Evolutionary conservation across 2,797 vertebrate genomes (phyloP).

Genomic region (Anisognathus igniventris): DNA sequence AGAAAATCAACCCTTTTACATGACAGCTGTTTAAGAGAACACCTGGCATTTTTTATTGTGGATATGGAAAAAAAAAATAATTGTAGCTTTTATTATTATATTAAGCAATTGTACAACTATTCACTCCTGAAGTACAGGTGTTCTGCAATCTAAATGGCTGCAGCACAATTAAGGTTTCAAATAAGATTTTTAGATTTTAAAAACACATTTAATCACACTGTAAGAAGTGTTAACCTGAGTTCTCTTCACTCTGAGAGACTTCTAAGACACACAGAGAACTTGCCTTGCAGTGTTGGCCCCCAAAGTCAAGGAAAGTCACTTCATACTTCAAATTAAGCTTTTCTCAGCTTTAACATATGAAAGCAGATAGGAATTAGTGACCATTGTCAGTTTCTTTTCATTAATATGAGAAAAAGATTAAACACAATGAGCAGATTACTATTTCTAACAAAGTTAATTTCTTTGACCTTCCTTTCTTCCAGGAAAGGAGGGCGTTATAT

Average conservation of each 20-base stretch:
- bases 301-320: slow-evolving; percentile 10
- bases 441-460: slow-evolving; percentile 55
- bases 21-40: slow-evolving; percentile 22
- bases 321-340: slow-evolving; percentile 12
- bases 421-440: slow-evolving; percentile 55
- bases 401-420: slow-evolving; percentile 50
- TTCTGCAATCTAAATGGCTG: neutral
- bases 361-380: slow-evolving; percentile 39
- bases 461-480: slow-evolving; percentile 54
- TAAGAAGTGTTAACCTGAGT: neutral
- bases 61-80: slow-evolving; percentile 33
- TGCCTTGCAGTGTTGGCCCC: neutral
- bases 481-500: neutral
- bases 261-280: neutral
- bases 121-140: neutral
- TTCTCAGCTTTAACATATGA: slow-evolving; percentile 14
- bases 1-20: neutral
- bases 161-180: neutral
- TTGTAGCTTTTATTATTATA: neutral
- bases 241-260: neutral
- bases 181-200: neutral
- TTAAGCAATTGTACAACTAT: neutral
- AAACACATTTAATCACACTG: neutral
- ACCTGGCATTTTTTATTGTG: slow-evolving; percentile 27
- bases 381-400: slow-evolving; percentile 37